phyloP scores from a whole-genome alignment of 2,888 invertebrate species.

The Stenodema calcarata region DNA sequence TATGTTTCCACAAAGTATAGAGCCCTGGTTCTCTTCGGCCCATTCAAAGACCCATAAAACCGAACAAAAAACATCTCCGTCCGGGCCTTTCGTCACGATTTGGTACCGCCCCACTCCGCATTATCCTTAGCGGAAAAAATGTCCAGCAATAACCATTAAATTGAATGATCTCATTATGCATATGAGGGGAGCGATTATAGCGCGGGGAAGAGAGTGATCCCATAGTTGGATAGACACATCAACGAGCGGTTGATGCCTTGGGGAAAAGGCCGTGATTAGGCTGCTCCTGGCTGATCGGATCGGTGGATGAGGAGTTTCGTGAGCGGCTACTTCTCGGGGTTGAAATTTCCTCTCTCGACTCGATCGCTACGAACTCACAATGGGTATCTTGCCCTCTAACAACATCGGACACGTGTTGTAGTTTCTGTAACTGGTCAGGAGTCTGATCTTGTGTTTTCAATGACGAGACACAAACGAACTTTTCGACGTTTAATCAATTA shows the following conservation, averaged over 20 bases:
- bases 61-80: background rate
- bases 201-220: slow-evolving; percentile 27
- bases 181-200: slow-evolving; percentile 43
- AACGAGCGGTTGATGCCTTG: slow-evolving; percentile 25
- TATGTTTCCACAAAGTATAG: background rate
- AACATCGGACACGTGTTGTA: background rate
- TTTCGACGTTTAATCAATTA: too few species aligned
- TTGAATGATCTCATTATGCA: slow-evolving; percentile 51
- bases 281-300: slow-evolving; percentile 39
- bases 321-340: slow-evolving; percentile 15
- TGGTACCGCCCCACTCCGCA: background rate
- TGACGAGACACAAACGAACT: too few species aligned
- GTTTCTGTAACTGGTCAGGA: too few species aligned
- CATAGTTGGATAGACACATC: slow-evolving; percentile 48
- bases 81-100: slow-evolving; percentile 43
- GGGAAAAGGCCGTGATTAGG: slow-evolving; percentile 36
- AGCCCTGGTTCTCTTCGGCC: background rate
- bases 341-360: background rate
- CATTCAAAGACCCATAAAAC: background rate
- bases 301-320: background rate
- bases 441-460: too few species aligned
- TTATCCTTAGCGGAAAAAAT: slow-evolving; percentile 1
- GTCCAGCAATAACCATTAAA: slow-evolving; percentile 49
- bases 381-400: background rate
- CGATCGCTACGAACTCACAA: background rate